These are phyloP conservation scores for Oryzias curvinotus DNA, from an alignment of 2,113 vertebrate species.

Conservation along the genomic window DNA sequence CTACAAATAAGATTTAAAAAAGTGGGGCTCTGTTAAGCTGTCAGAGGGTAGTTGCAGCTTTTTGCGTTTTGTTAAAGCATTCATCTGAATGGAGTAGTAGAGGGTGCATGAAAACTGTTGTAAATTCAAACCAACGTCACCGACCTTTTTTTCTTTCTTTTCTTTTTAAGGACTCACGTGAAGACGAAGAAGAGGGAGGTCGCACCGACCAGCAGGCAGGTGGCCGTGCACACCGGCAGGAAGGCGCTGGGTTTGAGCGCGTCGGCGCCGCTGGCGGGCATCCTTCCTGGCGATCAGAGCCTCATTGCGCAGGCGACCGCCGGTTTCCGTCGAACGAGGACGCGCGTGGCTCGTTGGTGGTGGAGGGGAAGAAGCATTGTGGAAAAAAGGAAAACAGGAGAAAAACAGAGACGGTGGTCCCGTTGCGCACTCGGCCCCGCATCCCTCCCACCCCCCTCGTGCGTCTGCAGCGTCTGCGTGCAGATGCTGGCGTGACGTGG, in stretches of 20 bases:
- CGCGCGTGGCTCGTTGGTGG: slow-evolving; percentile 8
- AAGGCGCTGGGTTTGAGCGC: slow-evolving; percentile 90
- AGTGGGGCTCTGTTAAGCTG: no score
- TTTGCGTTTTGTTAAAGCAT: not conserved
- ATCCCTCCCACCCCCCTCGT: slow-evolving; percentile 36
- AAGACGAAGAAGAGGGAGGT: slow-evolving; percentile 97
- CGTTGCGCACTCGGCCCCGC: slow-evolving; percentile 10
- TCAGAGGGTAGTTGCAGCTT: no score
- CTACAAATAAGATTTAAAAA: no score
- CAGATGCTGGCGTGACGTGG: slow-evolving; percentile 48
- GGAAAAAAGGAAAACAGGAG: not conserved
- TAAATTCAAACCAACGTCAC: not conserved
- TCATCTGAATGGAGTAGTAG: not conserved
- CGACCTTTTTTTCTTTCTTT: not conserved
- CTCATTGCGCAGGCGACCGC: slow-evolving; percentile 28
- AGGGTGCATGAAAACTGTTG: not conserved
- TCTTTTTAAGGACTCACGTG: slow-evolving; percentile 84
- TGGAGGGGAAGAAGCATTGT: slow-evolving; percentile 24
- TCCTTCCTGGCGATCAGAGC: slow-evolving; percentile 86
- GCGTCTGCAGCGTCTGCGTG: slow-evolving; percentile 32
- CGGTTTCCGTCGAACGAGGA: not conserved
- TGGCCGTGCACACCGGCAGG: slow-evolving; percentile 92
- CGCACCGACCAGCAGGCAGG: slow-evolving; percentile 87
- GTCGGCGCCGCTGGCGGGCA: slow-evolving; percentile 89
- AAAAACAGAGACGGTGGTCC: not conserved